Percentiles rank a stretch among this genome's conserved stretches.
Conservation (phyloP, 2,888 invertebrate genomes). For the Erebia ligea region DNA sequence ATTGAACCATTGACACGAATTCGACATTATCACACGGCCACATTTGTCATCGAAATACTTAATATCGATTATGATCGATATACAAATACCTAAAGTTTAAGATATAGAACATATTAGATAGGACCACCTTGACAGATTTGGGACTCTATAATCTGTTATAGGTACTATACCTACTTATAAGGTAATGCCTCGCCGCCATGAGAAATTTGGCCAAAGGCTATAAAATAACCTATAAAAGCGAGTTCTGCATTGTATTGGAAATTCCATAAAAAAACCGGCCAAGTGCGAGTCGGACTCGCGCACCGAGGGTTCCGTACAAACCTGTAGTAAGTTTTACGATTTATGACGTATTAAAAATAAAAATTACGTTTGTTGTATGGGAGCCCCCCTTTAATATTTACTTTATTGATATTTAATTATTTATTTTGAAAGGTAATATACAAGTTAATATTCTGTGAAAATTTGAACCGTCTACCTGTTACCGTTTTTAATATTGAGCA, state of each 20-base stretch:
- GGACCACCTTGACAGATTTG: conserved; percentile 38
- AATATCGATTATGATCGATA: conserved; percentile 45
- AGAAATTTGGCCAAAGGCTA: conserved; percentile 31
- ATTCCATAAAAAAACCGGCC: too few relatives aligned
- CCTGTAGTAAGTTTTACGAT: too few relatives aligned
- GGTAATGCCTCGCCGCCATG: conserved; percentile 31
- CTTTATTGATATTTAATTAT: too few relatives aligned
- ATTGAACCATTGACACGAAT: conserved; percentile 60
- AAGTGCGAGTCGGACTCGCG: too few relatives aligned
- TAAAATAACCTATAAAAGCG: conserved; percentile 28
- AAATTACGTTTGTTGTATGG: too few relatives aligned
- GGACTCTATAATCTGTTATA: conserved; percentile 33
- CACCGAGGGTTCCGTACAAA: too few relatives aligned
- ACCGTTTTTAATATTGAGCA: too few relatives aligned
- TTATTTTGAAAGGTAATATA: too few relatives aligned
- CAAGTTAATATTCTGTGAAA: too few relatives aligned
- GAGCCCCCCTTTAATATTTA: too few relatives aligned
- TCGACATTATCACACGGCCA: conserved; percentile 48
- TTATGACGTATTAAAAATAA: too few relatives aligned
- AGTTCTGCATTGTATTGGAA: conserved; percentile 27
- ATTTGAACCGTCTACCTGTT: too few relatives aligned
- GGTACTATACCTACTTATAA: conserved; percentile 30
- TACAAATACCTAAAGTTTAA: conserved; percentile 35
- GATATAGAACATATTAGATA: conserved; percentile 36
- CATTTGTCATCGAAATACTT: conserved; percentile 49